Evolutionary conservation across 2,113 vertebrate genomes (phyloP).

Genomic region (Crotalus tigris): DNA sequence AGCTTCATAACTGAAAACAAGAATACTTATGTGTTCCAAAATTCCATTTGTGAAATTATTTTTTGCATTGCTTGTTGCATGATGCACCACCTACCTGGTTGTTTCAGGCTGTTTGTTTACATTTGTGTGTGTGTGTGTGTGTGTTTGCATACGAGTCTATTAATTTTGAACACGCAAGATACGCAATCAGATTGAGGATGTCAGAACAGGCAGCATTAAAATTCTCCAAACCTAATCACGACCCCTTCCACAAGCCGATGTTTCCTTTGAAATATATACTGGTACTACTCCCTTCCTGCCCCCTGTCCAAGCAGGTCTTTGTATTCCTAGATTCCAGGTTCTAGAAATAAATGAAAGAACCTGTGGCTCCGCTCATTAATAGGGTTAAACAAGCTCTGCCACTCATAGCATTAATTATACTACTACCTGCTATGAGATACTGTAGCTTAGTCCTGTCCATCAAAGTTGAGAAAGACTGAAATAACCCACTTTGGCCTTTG

Average conservation of each 20-base stretch:
- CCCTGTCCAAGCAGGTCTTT: not conserved
- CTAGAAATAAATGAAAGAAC: constrained; percentile 18
- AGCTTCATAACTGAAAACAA: not conserved
- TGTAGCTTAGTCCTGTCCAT: constrained; percentile 3
- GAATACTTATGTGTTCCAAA: not conserved
- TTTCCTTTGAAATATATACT: not conserved
- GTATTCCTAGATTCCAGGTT: not conserved
- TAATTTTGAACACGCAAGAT: not conserved
- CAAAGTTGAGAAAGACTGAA: constrained; percentile 3
- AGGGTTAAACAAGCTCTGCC: not conserved
- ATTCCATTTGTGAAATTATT: not conserved
- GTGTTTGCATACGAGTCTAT: not conserved
- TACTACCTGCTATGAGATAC: not conserved
- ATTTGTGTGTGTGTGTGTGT: not conserved
- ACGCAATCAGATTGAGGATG: not conserved
- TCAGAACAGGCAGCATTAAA: not conserved
- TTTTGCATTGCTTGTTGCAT: not conserved
- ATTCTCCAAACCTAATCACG: not conserved
- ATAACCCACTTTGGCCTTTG: constrained; percentile 1
- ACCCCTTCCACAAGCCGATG: not conserved
- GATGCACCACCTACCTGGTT: not conserved
- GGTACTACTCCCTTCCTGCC: not conserved
- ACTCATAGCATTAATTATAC: constrained; percentile 32
- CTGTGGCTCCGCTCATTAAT: constrained; percentile 17
- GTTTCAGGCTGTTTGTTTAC: not conserved